phyloP scores from a whole-genome alignment of 2,797 vertebrate genomes.

The Carapus acus region DNA sequence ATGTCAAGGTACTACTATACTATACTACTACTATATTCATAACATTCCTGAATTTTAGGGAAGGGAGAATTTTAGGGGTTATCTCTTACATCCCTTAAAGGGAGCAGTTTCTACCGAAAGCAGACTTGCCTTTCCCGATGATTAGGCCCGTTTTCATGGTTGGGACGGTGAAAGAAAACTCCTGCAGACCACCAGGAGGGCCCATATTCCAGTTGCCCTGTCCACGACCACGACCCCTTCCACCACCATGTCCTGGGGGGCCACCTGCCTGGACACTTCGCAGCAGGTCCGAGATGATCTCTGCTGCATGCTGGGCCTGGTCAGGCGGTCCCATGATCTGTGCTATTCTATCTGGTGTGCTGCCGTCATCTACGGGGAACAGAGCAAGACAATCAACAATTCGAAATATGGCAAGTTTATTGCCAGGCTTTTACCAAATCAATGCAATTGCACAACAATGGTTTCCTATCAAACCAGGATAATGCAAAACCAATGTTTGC shows the following conservation, averaged over 20 bases:
- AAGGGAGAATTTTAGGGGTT: too few species aligned
- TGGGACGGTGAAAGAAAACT: constrained; percentile 97
- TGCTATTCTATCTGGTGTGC: constrained; percentile 95
- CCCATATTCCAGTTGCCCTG: constrained; percentile 99
- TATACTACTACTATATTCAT: too few species aligned
- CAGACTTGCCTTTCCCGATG: constrained; percentile 87
- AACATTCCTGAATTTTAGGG: too few species aligned
- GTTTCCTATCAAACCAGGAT: too few species aligned
- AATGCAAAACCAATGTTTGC: neutral
- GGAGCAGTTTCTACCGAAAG: too few species aligned
- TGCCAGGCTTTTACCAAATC: too few species aligned
- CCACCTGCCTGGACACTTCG: constrained; percentile 96
- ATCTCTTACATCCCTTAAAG: too few species aligned
- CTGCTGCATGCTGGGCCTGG: constrained; percentile 93
- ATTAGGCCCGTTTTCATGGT: constrained; percentile 98
- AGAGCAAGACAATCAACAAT: too few species aligned
- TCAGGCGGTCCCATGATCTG: constrained; percentile 98
- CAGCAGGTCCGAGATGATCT: constrained; percentile 94
- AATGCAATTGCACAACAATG: too few species aligned
- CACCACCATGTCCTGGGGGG: constrained; percentile 88
- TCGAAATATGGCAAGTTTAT: too few species aligned
- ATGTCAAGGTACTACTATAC: too few species aligned
- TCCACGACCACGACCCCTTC: constrained; percentile 90
- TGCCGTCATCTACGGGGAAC: constrained; percentile 87
- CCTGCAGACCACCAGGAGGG: constrained; percentile 94